Evolutionary conservation across 30 jellyfish, hydroid and myxozoan species (phyloP), one percentile per base, ranked within the genome.

Genomic region (Chrysaora quinquecirrha): DNA sequence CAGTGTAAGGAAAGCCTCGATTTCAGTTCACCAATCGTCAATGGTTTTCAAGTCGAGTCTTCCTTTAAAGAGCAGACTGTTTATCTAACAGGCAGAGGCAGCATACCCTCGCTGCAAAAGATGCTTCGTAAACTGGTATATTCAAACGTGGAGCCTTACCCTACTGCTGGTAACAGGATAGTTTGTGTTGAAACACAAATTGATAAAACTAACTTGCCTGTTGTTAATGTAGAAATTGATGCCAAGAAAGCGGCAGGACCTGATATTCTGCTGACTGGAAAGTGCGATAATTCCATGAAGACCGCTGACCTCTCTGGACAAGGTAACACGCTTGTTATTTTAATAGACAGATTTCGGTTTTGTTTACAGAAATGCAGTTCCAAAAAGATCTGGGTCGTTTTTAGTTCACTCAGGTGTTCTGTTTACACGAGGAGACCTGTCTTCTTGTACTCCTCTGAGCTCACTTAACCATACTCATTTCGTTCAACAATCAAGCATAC

Each of bases 61-160:
- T 47, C 88, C 14, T 30, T 76, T 14, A 33, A 47, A 6, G 34
- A 33, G 22, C 71, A 32, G 33, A 1, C 34, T 0, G 9, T 84
- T 29, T 43, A 18, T 14, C 35, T 84, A 48, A 73, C 78, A 3
- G 95, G 95, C 23, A 28, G 71, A 4, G 95, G 95, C 19, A 0
- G 84, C 21, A 23, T 84, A 1, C 12, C 89, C 23, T 62, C 83
- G 4, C 76, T 84, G 69, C 83, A 47, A 34, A 61, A 52, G 34
- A 75, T 84, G 61, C 76, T 84, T 0, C 60, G 34, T n/a, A 76
- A 84, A 43, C 2, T 84, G 67, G 95, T 66, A 31, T 84, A 84
- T 49, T 48, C 28, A 18, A 84, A 84, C 84, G 63, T 27, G 69
- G 78, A 63, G 63, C 84, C 89, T 30, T 84, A 84, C 65, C 87